These are phyloP conservation scores for Podilymbus podiceps DNA, from an alignment of 2,113 vertebrate genomes.

Conservation along the genomic window DNA sequence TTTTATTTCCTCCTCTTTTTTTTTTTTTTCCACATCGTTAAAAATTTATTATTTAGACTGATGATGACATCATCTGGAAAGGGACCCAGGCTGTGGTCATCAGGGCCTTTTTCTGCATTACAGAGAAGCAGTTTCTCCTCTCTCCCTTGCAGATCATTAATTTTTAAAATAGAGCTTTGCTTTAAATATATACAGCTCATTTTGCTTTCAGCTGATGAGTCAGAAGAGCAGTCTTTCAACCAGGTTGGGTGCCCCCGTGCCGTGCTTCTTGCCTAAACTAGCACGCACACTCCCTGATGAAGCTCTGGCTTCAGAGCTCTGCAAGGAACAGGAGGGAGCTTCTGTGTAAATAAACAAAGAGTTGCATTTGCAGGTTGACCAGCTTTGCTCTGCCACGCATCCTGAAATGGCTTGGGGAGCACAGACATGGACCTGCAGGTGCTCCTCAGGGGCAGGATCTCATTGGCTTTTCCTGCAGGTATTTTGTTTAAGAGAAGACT, in stretches of 20 bases:
- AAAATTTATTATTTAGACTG: conserved; percentile 74
- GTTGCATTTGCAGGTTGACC: background rate
- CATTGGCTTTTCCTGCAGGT: background rate
- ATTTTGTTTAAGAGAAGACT: background rate
- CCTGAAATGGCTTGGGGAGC: background rate
- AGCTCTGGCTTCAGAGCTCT: background rate
- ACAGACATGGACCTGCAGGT: background rate
- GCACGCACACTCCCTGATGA: background rate
- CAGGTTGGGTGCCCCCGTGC: conserved; percentile 31
- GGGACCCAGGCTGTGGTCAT: conserved; percentile 70
- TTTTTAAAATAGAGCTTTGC: conserved; percentile 74
- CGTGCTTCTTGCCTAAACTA: conserved; percentile 36
- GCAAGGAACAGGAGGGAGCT: background rate
- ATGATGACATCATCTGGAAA: conserved; percentile 76
- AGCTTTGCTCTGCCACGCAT: background rate
- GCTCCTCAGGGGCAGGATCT: background rate
- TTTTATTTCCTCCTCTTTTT: background rate
- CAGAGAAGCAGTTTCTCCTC: conserved; percentile 67
- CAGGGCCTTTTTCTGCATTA: conserved; percentile 72
- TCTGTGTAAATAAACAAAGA: background rate
- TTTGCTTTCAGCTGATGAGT: conserved; percentile 69
- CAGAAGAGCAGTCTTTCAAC: conserved; percentile 67
- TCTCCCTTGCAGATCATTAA: conserved; percentile 77
- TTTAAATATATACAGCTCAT: conserved; percentile 73
- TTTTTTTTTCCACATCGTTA: conserved; percentile 51